These are phyloP conservation scores for Eira barbara DNA, from an alignment of 2,113 vertebrate genomes.

Conservation along the genomic window DNA sequence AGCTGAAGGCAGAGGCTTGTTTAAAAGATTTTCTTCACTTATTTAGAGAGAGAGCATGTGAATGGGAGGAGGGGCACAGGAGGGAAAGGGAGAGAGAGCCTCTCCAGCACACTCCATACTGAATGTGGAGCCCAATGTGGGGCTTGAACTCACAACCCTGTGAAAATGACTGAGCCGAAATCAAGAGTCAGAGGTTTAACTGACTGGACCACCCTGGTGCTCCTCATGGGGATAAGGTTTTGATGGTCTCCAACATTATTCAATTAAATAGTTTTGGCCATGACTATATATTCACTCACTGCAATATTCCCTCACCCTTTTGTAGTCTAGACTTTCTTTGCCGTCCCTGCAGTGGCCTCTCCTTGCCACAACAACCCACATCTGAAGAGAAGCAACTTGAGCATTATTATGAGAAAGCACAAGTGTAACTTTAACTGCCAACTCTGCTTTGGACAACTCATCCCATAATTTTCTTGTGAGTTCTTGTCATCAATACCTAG, in stretches of 20 bases:
- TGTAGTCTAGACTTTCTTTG: background rate
- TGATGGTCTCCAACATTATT: background rate
- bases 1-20: background rate
- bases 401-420: background rate
- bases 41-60: background rate
- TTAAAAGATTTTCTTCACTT: background rate
- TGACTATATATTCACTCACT: background rate
- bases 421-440: background rate
- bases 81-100: background rate
- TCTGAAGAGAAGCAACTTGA: background rate
- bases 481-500: background rate
- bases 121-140: too few relatives aligned
- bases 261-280: background rate
- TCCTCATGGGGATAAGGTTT: background rate
- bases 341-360: background rate
- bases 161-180: too few relatives aligned
- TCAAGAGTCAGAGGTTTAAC: background rate
- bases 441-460: background rate
- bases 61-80: background rate
- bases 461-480: background rate
- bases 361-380: background rate
- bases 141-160: too few relatives aligned
- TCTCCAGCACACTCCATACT: too few relatives aligned
- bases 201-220: background rate
- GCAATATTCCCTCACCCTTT: background rate